Percentiles rank a stretch among this genome's conserved stretches.
Evolutionary conservation across 2,888 invertebrate species (phyloP).

Genomic region (Chloromyia formosa): DNA sequence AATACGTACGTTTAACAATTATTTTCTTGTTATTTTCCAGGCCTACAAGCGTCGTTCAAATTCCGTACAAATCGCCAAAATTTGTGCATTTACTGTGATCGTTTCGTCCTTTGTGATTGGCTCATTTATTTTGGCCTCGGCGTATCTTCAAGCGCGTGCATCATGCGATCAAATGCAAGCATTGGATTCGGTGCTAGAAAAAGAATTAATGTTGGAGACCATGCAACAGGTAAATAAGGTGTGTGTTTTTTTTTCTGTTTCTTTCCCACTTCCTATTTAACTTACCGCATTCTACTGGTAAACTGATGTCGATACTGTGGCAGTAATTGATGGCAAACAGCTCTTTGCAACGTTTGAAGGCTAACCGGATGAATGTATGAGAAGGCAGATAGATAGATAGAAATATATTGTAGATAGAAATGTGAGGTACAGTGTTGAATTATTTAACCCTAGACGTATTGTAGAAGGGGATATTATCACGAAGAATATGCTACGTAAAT

Average conservation of each 20-base stretch:
- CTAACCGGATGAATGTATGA: constrained; percentile 9
- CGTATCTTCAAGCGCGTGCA: constrained; percentile 83
- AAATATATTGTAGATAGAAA: not conserved
- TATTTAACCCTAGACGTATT: no score
- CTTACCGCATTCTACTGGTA: not conserved
- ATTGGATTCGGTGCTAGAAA: constrained; percentile 72
- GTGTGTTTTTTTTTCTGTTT: no score
- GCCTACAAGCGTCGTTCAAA: constrained; percentile 81
- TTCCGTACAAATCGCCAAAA: constrained; percentile 86
- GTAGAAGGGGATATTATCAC: no score
- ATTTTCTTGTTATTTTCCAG: constrained; percentile 64
- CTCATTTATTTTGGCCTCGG: constrained; percentile 82
- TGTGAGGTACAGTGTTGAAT: no score
- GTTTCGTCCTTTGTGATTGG: constrained; percentile 83
- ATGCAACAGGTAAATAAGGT: constrained; percentile 73
- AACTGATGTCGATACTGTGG: not conserved
- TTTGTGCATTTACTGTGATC: constrained; percentile 84
- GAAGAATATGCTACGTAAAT: no score
- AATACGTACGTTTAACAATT: no score
- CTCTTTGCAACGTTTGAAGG: constrained; percentile 19
- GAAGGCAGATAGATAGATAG: not conserved
- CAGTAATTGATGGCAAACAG: not conserved
- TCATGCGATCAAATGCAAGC: constrained; percentile 82
- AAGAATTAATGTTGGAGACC: constrained; percentile 76
- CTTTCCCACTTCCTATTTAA: no score